Conservation (phyloP, 2,797 vertebrate genomes). For the Poecilia wingei region DNA sequence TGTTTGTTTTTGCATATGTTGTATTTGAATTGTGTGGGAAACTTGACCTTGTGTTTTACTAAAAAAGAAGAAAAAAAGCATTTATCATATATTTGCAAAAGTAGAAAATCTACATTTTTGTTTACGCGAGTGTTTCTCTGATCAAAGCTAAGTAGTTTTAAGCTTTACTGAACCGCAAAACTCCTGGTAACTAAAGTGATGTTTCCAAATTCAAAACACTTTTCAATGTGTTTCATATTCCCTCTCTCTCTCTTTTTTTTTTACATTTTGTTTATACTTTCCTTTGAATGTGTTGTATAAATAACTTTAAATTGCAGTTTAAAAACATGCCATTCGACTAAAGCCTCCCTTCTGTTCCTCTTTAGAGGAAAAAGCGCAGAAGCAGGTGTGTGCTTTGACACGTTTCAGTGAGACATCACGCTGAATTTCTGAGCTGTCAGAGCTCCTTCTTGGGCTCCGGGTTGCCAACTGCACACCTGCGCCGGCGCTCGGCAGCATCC, state of each 20-base stretch:
- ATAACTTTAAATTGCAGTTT: not conserved
- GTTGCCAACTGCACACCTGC: constrained; percentile 58
- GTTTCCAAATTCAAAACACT: not conserved
- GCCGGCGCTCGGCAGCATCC: constrained; percentile 19
- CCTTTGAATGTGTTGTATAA: not conserved
- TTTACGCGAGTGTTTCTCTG: not conserved
- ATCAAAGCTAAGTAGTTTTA: not conserved
- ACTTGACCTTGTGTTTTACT: constrained; percentile 11
- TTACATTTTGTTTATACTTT: not conserved
- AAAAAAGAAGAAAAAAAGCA: not conserved
- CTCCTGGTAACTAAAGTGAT: not conserved
- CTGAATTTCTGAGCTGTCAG: constrained; percentile 45
- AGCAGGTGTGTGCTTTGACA: constrained; percentile 30
- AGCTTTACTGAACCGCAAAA: not conserved
- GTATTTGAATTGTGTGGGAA: constrained; percentile 28
- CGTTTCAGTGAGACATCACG: constrained; percentile 42
- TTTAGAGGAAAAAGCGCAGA: constrained; percentile 13
- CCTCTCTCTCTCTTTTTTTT: not conserved
- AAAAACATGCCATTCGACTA: not conserved
- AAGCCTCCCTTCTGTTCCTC: not conserved
- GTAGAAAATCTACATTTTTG: not conserved
- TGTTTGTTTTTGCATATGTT: constrained; percentile 8
- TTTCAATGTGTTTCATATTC: not conserved
- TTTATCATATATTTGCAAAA: not conserved
- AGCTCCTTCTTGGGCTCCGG: constrained; percentile 28